Evolutionary conservation across 2,797 vertebrate genomes (phyloP), one percentile per base, ranked within the genome.

Genomic region (Ctenosaura bakeri): DNA sequence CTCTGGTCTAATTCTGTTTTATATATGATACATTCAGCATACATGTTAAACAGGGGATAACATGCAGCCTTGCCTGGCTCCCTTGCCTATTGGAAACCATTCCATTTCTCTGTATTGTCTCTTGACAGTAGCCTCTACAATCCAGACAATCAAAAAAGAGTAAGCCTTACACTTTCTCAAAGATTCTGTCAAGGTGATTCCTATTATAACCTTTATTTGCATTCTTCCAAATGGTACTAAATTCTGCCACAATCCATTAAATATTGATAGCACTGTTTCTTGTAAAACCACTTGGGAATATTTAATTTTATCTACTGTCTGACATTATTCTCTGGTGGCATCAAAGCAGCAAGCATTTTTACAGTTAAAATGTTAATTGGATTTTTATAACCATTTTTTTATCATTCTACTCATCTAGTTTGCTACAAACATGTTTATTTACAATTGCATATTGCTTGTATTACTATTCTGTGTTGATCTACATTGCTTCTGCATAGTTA

Each of bases 361-460:
- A 95, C 90, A 88, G 91, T 96, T 97, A 96, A 97, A 97, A 97
- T 97, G 97, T 96, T 97, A 97, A 97, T 97, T 97, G 95, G 95
- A 93, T 93, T 97, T 97, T 97, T 97, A 97, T 96, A 95, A 96
- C 95, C 90, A 91, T 92, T 96, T 87, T 97, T 97, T 96, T 62
- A 97, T 96, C 4, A 0, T 95, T 96, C 88, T 94, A 88, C 66
- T 96, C 92, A 95, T 95, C 92, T 95, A 83, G 35, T 96, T 97
- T 95, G 94, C 94, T 95, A 93, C 91, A 96, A 95, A 97, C 92
- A 95, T 95, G 95, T 96, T 96, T 97, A 97, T 97, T 97, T 97
- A 97, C 94, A 96, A 93, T 97, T 97, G 93, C 91, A 96, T 96
- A 97, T 96, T 94, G 92, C 54, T 94, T 86, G 88, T 84, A 95